Base-by-base conservation (phyloP, 2,888 invertebrate species). In the Drosophila austrosaltans region DNA sequence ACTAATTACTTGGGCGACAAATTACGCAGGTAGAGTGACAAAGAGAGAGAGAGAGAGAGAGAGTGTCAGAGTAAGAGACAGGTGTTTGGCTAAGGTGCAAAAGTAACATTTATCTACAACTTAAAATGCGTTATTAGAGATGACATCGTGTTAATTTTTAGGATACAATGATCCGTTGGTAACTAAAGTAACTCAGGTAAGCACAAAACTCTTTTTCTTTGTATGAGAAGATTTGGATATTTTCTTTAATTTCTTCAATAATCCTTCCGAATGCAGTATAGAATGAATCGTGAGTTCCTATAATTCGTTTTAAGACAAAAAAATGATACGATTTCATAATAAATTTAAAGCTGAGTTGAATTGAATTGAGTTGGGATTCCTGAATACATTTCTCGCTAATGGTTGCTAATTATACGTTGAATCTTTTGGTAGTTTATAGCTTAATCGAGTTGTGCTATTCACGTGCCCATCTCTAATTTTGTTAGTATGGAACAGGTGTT, bases 1-100 rank as follows among this genome's bases (percentile, higher is more conserved):
- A 87, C 90, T 91, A 90, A 91, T 91, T 91, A 90, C 90, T 89
- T 83, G 81, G 81, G 89, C 90, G 90, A 91, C 91, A 91, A 90
- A 90, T 90, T 90, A 86, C 90, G 75, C 76, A 68, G 70, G 61
- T 62, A 66, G 79, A 74, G 63, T 66, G 62, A 59, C 7, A 36
- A 36, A 8, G 36, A 69, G 63, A 63, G 36, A 48, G 22, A 54
- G 22, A 54, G 22, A 30, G 5, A 30, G 28, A 28, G 28, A 28
- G 32, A 32, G 32, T 2, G 32, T 5, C 32, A 32, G 32, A 32
- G 36, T 61, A 53, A 61, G 63, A 25, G 22, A 57, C 28, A 39
- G 64, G 22, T 22, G 36, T 16, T 30, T 54, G 30, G 57, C 57
- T 48, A 25, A 25, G 57, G 12, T 36, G 36, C 20, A 6, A 57